Base-by-base conservation (phyloP, 2,888 invertebrate genomes). In the Lycophotia porphyrea region DNA sequence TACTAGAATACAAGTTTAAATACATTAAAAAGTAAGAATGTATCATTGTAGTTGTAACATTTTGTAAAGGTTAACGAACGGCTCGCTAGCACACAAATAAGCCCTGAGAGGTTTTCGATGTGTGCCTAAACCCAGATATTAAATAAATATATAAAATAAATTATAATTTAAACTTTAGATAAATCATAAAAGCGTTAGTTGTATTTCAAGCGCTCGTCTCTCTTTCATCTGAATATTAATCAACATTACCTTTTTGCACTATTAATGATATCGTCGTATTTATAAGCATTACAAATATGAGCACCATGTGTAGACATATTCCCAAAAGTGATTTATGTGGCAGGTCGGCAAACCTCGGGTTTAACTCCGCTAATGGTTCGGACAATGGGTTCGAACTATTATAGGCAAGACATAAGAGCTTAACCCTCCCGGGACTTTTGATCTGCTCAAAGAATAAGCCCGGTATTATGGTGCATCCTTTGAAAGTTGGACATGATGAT, bases 321-420 rank as follows among this genome's bases (percentile, higher is more conserved):
- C 91, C 88, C 89, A 81, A 84, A 87, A 87, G 89, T 87, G 86
- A 89, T 88, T 88, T 87, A 84, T 85, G 87, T 85, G 85, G 88
- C 88, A 91, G 90, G 90, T 90, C 88, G 88, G 88, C 88, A 90
- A 92, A 90, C 91, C 90, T 83, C 88, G 88, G 91, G 91, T 91
- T 92, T 91, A 93, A 93, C 93, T 93, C 90, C 80, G 91, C 93
- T 95, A 94, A 95, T 95, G 93, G 94, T 89, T 91, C 89, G 91
- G 81, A 91, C 92, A 92, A 91, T 90, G 88, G 88, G 80, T 89
- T 90, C 82, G 85, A 90, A 89, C 90, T 91, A 92, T 92, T 91
- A 92, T 90, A 89, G 91, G 89, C 91, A 90, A 89, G 89, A 88
- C 89, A 90, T 90, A 90, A 91, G 91, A 92, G 90, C 91, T 90